phyloP scores from a whole-genome alignment of 2,888 invertebrate genomes.

The Dolichopus griseipennis region DNA sequence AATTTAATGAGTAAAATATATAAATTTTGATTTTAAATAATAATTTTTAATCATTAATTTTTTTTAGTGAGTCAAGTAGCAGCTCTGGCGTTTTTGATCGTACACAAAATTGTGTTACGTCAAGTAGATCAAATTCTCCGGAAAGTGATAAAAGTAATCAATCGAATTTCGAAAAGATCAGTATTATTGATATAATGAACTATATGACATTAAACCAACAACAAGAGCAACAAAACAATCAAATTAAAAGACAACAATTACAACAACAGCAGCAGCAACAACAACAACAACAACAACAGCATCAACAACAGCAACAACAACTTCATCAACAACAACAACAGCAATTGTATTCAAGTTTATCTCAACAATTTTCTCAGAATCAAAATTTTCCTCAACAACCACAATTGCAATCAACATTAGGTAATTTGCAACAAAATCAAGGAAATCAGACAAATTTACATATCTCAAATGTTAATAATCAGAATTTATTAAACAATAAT shows the following conservation, averaged over 20 bases:
- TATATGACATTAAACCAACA: slow-evolving; percentile 30
- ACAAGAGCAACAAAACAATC: slow-evolving; percentile 28
- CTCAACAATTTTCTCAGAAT: slow-evolving; percentile 18
- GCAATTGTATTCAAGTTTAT: slow-evolving; percentile 21
- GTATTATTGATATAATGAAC: slow-evolving; percentile 40
- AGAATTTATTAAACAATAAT: not conserved
- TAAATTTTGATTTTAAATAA: not conserved
- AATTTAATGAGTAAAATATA: slow-evolving; percentile 7
- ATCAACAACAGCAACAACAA: slow-evolving; percentile 22
- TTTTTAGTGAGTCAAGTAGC: not conserved
- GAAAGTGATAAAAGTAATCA: slow-evolving; percentile 41
- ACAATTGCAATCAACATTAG: slow-evolving; percentile 16
- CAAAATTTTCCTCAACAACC: slow-evolving; percentile 13
- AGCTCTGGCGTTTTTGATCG: slow-evolving; percentile 16
- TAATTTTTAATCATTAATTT: slow-evolving; percentile 2
- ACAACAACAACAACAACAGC: slow-evolving; percentile 24
- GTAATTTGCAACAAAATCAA: slow-evolving; percentile 17
- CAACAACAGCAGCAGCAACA: slow-evolving; percentile 25
- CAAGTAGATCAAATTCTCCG: slow-evolving; percentile 40
- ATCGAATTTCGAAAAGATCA: slow-evolving; percentile 34
- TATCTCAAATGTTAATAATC: slow-evolving; percentile 7
- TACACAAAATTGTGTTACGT: slow-evolving; percentile 27
- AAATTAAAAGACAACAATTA: slow-evolving; percentile 28
- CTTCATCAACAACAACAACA: slow-evolving; percentile 21
- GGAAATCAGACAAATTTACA: slow-evolving; percentile 15